These are phyloP conservation scores for Ceratosolen fusciceps DNA, from an alignment of 1,140 invertebrate genomes.

Conservation along the genomic window DNA sequence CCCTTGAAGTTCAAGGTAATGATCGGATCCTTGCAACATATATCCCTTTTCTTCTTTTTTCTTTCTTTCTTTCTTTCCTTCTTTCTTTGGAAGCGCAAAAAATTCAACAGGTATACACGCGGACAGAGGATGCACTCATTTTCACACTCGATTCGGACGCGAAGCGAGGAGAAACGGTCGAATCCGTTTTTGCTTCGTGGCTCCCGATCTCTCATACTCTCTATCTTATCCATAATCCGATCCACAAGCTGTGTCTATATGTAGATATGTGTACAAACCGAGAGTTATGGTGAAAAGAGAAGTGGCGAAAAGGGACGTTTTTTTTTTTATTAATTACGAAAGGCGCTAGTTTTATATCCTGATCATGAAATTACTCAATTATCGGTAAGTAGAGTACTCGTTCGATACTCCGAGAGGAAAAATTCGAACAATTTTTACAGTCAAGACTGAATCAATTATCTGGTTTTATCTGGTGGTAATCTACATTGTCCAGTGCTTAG, in stretches of 20 bases:
- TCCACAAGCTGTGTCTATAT: neutral
- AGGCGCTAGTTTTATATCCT: neutral
- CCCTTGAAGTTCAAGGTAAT: too few relatives aligned
- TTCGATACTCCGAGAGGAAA: neutral
- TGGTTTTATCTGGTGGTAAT: too few relatives aligned
- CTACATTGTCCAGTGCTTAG: too few relatives aligned
- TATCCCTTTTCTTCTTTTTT: too few relatives aligned
- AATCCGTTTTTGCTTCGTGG: neutral
- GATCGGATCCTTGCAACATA: too few relatives aligned
- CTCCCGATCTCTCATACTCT: slow-evolving; percentile 32
- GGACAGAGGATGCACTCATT: slow-evolving; percentile 42
- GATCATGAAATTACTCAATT: neutral
- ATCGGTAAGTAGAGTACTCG: neutral
- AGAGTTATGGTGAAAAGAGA: too few relatives aligned
- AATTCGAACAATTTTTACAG: neutral
- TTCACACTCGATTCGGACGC: slow-evolving; percentile 29
- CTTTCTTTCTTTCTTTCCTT: too few relatives aligned
- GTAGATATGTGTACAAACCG: too few relatives aligned
- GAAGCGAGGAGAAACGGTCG: slow-evolving; percentile 9
- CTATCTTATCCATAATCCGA: neutral
- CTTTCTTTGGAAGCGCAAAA: too few relatives aligned
- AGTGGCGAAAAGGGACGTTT: too few relatives aligned
- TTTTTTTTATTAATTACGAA: neutral
- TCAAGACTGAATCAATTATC: too few relatives aligned
- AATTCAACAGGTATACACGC: slow-evolving; percentile 22